Evolutionary conservation across 2,888 invertebrate genomes (phyloP).

Genomic region (Mythimna impura): DNA sequence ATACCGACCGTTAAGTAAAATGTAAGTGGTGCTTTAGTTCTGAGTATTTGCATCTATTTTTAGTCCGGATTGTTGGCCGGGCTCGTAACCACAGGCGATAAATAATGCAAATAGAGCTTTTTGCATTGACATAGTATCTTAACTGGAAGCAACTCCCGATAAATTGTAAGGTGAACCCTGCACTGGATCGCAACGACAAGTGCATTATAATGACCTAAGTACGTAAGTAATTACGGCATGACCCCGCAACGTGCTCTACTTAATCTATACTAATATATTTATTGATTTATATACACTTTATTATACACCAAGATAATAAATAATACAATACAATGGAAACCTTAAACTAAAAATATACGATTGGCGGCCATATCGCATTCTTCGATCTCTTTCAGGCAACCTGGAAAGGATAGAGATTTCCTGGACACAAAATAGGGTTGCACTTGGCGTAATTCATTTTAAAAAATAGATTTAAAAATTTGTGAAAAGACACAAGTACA

Average conservation of each 20-base stretch:
- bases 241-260: conserved; percentile 7
- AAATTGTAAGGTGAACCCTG: conserved; percentile 42
- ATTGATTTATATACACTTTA: no score
- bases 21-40: conserved; percentile 72
- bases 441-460: no score
- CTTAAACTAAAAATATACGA: no score
- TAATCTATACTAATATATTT: background rate
- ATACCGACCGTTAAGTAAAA: conserved; percentile 66
- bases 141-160: conserved; percentile 62
- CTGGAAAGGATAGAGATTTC: no score
- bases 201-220: conserved; percentile 38
- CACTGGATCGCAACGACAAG: conserved; percentile 36
- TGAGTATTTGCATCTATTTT: conserved; percentile 80
- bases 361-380: no score
- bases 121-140: conserved; percentile 71
- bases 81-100: conserved; percentile 78
- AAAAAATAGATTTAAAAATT: no score
- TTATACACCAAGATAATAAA: no score
- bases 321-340: no score
- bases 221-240: conserved; percentile 26
- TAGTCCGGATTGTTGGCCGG: conserved; percentile 81
- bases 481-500: no score
- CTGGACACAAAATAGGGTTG: no score
- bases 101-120: conserved; percentile 80
- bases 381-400: no score